These are phyloP conservation scores for Saxidomus purpurata DNA, from an alignment of 1,140 invertebrate genomes.

Conservation along the genomic window DNA sequence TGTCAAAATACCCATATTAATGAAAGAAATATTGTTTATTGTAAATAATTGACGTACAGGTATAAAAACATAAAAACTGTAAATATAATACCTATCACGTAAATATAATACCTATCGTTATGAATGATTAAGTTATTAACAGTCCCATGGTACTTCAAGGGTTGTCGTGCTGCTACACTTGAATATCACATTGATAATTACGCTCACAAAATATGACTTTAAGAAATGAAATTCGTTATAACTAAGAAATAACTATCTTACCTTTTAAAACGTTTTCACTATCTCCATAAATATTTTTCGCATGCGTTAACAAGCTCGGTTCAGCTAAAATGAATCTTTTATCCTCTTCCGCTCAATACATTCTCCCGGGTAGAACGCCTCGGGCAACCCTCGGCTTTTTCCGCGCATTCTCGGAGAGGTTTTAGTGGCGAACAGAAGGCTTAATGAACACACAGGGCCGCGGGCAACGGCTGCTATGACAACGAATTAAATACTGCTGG, in stretches of 20 bases:
- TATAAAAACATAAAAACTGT: too few relatives aligned
- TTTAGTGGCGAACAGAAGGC: conserved; percentile 50
- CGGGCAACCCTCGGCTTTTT: conserved; percentile 40
- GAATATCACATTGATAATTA: too few relatives aligned
- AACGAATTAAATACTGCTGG: conserved; percentile 68
- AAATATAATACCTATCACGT: too few relatives aligned
- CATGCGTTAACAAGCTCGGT: conserved; percentile 11
- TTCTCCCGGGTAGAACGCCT: conserved; percentile 59
- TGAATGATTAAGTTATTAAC: too few relatives aligned
- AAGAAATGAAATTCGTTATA: too few relatives aligned
- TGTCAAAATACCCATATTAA: too few relatives aligned
- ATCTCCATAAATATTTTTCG: background rate
- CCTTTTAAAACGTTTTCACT: background rate
- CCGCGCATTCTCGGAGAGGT: conserved; percentile 56
- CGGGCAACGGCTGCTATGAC: conserved; percentile 56
- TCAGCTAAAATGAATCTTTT: conserved; percentile 47
- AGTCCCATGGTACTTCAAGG: too few relatives aligned
- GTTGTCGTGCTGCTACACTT: too few relatives aligned
- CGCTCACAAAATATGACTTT: too few relatives aligned
- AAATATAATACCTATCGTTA: too few relatives aligned
- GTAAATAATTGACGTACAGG: too few relatives aligned
- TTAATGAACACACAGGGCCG: conserved; percentile 60
- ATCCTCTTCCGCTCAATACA: conserved; percentile 50
- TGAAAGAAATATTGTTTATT: too few relatives aligned
- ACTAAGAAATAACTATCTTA: background rate